A percentile compares a stretch with the other conserved stretches of the same genome.
Conservation (phyloP, 2,888 invertebrate genomes). For the Lasioglossum pauxillum region DNA sequence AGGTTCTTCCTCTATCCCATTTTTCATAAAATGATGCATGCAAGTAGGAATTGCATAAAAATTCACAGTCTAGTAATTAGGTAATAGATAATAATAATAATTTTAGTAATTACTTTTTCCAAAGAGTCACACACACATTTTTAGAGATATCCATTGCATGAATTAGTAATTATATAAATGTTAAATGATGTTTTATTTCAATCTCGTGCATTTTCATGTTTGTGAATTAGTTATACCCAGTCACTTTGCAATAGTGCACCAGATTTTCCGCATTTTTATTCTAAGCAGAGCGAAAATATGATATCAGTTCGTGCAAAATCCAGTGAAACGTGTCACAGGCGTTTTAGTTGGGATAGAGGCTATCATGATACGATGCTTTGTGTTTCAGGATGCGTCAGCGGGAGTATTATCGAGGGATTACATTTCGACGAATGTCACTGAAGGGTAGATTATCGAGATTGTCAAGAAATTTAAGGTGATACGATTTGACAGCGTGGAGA, state of each 20-base stretch:
- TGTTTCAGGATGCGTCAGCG: conserved; percentile 31
- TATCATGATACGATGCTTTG: conserved; percentile 6
- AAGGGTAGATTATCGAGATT: conserved; percentile 30
- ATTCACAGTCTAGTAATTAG: background rate
- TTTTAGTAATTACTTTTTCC: background rate
- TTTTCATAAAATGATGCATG: background rate
- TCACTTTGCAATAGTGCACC: background rate
- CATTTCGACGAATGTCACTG: conserved; percentile 20
- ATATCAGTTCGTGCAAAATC: background rate
- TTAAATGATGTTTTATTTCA: background rate
- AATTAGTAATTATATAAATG: background rate
- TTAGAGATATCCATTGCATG: no score
- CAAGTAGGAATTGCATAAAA: background rate
- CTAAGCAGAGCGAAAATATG: background rate
- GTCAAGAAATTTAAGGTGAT: conserved; percentile 29
- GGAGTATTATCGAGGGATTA: conserved; percentile 50
- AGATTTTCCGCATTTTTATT: background rate
- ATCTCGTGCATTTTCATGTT: background rate
- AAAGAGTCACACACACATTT: no score
- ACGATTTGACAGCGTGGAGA: background rate
- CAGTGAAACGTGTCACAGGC: background rate
- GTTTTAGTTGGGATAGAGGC: conserved; percentile 18
- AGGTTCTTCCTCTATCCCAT: background rate
- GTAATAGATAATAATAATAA: background rate
- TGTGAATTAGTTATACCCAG: background rate